Evolutionary conservation across 2,888 invertebrate genomes (phyloP).

Genomic region (Lasioglossum figueresi): DNA sequence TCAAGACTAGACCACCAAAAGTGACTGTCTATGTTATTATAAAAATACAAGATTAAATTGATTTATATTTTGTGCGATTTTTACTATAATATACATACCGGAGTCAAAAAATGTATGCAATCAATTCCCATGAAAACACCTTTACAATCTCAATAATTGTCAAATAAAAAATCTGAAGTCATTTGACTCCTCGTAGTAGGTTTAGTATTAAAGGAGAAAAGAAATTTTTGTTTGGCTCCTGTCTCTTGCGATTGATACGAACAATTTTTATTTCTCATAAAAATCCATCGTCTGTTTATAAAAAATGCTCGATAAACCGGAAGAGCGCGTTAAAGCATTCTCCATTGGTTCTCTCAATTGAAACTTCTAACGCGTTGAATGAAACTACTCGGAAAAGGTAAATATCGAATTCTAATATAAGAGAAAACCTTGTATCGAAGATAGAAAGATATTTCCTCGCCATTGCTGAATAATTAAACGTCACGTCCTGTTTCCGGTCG

Average conservation of each 20-base stretch:
- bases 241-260: background rate
- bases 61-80: too few species aligned
- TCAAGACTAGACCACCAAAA: too few species aligned
- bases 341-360: background rate
- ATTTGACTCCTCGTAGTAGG: too few species aligned
- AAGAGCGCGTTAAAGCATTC: background rate
- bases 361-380: background rate
- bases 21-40: too few species aligned
- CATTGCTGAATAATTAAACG: constrained; percentile 43
- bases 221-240: background rate
- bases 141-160: too few species aligned
- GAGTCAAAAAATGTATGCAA: too few species aligned
- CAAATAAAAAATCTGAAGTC: too few species aligned
- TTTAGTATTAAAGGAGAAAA: background rate
- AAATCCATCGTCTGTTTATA: background rate
- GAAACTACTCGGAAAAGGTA: background rate
- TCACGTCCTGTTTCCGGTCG: constrained; percentile 61
- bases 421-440: constrained; percentile 11
- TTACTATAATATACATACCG: too few species aligned
- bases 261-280: background rate
- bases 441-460: constrained; percentile 39
- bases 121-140: too few species aligned
- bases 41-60: too few species aligned
- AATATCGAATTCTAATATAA: constrained; percentile 14
- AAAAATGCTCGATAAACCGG: background rate